Evolutionary conservation across 2,113 vertebrate species (phyloP).

Genomic region (Burhinus bistriatus): DNA sequence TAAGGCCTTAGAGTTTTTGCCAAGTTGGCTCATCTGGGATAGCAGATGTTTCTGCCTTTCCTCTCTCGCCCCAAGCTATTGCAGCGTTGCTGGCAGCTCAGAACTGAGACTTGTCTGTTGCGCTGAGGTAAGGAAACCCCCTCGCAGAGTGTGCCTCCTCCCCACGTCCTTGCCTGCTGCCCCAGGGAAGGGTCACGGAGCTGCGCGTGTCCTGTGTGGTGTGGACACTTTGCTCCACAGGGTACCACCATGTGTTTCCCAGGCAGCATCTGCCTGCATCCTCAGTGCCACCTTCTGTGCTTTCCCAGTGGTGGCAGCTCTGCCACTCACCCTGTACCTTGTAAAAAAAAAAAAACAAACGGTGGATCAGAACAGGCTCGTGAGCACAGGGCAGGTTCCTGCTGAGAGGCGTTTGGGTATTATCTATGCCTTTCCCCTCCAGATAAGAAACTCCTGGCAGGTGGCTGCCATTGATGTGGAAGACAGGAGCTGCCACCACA

Average conservation of each 20-base stretch:
- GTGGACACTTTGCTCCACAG: background rate
- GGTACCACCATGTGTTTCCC: background rate
- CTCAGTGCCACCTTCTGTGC: background rate
- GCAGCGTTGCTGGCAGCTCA: background rate
- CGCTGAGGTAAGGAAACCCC: background rate
- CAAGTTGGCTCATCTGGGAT: background rate
- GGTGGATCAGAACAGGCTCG: background rate
- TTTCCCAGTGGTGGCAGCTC: background rate
- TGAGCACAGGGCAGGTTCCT: background rate
- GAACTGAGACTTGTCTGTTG: background rate
- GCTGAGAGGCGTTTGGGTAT: background rate
- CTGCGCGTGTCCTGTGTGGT: fast-evolving
- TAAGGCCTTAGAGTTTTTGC: background rate
- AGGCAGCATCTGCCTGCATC: background rate
- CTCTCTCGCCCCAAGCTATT: background rate
- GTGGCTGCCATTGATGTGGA: fast-evolving
- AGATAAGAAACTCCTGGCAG: background rate
- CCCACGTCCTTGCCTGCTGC: background rate
- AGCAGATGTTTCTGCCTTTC: conserved; percentile 43
- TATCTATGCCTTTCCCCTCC: background rate
- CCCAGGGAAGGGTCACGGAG: background rate
- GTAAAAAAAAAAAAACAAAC: background rate
- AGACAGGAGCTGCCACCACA: background rate
- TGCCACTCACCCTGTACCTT: fast-evolving
- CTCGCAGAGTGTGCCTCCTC: fast-evolving